Evolutionary conservation across 1,140 invertebrate genomes (phyloP).

Genomic region (Apocrypta bakeri): DNA sequence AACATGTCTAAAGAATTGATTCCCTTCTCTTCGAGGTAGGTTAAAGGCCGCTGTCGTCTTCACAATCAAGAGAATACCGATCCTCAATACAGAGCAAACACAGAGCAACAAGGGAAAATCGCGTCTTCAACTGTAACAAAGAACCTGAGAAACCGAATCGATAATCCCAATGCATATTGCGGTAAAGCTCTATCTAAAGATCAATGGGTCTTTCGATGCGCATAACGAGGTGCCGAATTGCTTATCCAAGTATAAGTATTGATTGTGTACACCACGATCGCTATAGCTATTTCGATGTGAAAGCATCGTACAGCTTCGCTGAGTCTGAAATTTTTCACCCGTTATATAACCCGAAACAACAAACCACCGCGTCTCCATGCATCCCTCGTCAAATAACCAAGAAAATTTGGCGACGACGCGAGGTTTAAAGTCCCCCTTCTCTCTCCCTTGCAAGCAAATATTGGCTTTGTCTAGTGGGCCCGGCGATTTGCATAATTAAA

Average conservation of each 20-base stretch:
- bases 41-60: too few relatives aligned
- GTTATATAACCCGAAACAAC: neutral
- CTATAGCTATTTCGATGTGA: neutral
- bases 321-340: neutral
- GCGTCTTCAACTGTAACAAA: neutral
- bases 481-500: conserved; percentile 61
- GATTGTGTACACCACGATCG: neutral
- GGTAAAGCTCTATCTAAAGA: neutral
- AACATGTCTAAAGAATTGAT: neutral
- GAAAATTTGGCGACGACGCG: neutral
- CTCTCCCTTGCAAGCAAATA: conserved; percentile 50
- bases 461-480: conserved; percentile 55
- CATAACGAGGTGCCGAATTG: neutral
- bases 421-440: neutral
- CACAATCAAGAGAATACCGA: neutral
- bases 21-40: neutral
- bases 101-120: neutral
- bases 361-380: neutral
- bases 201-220: neutral
- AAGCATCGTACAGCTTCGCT: too few relatives aligned
- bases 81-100: conserved; percentile 6
- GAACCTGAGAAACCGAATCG: neutral
- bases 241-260: neutral
- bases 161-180: neutral
- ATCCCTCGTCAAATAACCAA: conserved; percentile 6